Evolutionary conservation across 2,113 vertebrate genomes (phyloP), one percentile per base, ranked within the genome.

Genomic region (Cephalopholis sonnerati): DNA sequence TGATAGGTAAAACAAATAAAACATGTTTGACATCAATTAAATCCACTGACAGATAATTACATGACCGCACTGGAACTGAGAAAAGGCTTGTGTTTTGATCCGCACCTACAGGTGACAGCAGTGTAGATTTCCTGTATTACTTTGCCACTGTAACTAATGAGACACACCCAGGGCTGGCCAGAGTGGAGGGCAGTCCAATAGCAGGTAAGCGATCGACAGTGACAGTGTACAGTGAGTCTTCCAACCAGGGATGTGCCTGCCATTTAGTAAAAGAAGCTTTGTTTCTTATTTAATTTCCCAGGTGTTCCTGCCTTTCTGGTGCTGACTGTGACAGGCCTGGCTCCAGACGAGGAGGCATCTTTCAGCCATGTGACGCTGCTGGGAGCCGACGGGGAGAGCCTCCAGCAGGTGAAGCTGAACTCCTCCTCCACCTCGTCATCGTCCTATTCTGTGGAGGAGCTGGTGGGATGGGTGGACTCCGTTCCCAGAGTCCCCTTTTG

Each of bases 71-170:
- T 41, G 62, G 44, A 8, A 32, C 24, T 48, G 27, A 57, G 22
- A 63, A 32, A 27, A 69, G 12, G 5, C 17, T 41, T 25, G 15
- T 68, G 2, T 82, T 83, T 48, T 71, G 17, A 41, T 75, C 29
- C 72, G 32, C 77, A 13, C 61, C 57, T 59, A 10, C 87, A 97
- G 96, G 95, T 76, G 96, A 94, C 82, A 97, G 96, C 81, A 87
- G 85, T 53, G 81, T 97, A 44, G 96, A 97, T 86, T 97, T 97
- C 91, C 91, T 98, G 62, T 96, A 97, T 88, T 92, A 96, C 80
- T 97, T 98, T 91, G 97, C 96, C 66, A 93, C 91, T 24, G 92
- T 94, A 10, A 51, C 93, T 53, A 95, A 96, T 41, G 93, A 96
- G 51, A 96, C 95, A 15, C 97, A 97, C 77, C 97, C 97, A 29